These are phyloP conservation scores for Adelosebastes latens DNA, from an alignment of 2,797 vertebrate species.

Conservation along the genomic window DNA sequence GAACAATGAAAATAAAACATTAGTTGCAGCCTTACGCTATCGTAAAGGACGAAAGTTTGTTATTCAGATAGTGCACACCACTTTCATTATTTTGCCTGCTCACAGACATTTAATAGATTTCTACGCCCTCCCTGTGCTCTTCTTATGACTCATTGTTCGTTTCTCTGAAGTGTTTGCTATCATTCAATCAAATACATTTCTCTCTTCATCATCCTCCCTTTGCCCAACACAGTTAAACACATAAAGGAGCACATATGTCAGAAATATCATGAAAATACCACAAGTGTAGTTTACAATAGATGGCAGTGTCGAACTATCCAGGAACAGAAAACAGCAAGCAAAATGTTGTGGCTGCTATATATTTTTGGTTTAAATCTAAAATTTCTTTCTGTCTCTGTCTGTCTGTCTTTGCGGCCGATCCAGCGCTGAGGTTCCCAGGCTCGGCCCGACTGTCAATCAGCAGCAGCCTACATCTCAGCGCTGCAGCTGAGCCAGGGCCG, in stretches of 20 bases:
- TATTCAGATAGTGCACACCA: not conserved
- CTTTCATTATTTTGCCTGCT: not conserved
- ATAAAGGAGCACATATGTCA: conserved; percentile 14
- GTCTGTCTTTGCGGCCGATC: conserved; percentile 63
- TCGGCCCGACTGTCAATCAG: conserved; percentile 86
- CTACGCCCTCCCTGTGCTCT: not conserved
- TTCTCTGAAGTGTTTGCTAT: conserved; percentile 3
- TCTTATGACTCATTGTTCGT: conserved; percentile 12
- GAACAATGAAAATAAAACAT: not conserved
- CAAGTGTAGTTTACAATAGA: conserved; percentile 57
- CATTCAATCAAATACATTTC: not conserved
- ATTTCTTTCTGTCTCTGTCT: conserved; percentile 38
- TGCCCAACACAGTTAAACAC: not conserved
- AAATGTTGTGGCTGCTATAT: conserved; percentile 43
- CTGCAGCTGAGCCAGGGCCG: conserved; percentile 87
- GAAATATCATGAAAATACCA: conserved; percentile 25
- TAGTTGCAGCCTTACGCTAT: not conserved
- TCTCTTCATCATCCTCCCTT: not conserved
- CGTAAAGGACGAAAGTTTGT: not conserved
- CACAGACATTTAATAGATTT: not conserved
- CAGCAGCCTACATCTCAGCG: conserved; percentile 85
- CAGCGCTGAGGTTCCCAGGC: conserved; percentile 70
- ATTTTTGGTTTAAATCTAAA: conserved; percentile 54
- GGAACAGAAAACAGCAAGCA: conserved; percentile 17
- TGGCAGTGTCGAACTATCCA: conserved; percentile 70